Percentiles rank a stretch among this genome's conserved stretches.
Evolutionary conservation across 2,113 vertebrate species (phyloP).

Genomic region (Spilogale gracilis): DNA sequence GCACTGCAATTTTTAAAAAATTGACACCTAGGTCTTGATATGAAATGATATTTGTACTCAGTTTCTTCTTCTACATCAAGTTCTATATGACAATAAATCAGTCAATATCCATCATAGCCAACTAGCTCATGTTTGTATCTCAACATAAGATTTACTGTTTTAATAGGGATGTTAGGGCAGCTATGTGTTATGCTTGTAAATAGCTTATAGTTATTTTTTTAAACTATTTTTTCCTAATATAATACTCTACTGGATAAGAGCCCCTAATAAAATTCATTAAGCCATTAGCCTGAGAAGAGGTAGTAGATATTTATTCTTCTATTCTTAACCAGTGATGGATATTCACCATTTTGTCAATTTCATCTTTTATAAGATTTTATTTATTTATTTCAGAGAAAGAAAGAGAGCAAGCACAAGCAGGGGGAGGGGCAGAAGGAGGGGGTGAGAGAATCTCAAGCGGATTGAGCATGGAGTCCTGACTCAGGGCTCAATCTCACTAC

Average conservation of each 20-base stretch:
- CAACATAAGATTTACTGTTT: neutral
- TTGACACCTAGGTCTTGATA: neutral
- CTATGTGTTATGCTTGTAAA: neutral
- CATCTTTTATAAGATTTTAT: neutral
- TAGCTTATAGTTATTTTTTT: slow-evolving; percentile 28
- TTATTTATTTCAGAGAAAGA: neutral
- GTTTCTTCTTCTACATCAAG: neutral
- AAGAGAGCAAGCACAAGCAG: neutral
- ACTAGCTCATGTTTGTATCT: neutral
- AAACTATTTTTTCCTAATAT: slow-evolving; percentile 21
- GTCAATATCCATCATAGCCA: neutral
- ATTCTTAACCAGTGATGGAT: slow-evolving; percentile 25
- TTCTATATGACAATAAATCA: neutral
- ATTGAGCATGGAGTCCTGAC: neutral
- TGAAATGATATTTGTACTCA: neutral
- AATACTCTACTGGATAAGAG: neutral
- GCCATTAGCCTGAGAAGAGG: neutral
- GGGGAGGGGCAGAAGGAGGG: neutral
- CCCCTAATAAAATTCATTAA: neutral
- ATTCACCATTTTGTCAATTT: neutral
- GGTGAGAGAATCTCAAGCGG: neutral
- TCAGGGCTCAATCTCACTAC: neutral
- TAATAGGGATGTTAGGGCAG: neutral
- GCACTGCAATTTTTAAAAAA: neutral
- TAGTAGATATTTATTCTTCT: neutral